Evolutionary conservation across 2,888 invertebrate genomes (phyloP).

Genomic region (Stenurella melanura): DNA sequence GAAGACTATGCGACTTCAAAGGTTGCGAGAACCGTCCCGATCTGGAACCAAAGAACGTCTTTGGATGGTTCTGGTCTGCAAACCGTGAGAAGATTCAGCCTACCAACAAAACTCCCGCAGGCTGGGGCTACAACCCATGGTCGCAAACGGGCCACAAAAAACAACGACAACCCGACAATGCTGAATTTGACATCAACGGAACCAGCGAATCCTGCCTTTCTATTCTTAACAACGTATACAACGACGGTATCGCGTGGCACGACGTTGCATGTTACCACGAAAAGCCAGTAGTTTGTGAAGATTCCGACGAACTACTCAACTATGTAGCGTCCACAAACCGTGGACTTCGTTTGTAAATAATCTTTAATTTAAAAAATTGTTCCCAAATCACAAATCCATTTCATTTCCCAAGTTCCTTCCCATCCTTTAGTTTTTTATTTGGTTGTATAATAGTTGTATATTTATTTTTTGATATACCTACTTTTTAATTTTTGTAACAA

Average conservation of each 20-base stretch:
- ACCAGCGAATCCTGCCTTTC: conserved; percentile 92
- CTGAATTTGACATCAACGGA: conserved; percentile 92
- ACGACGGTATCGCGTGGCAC: conserved; percentile 95
- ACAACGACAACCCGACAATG: conserved; percentile 90
- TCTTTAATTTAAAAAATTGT: conserved; percentile 41
- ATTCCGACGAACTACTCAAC: conserved; percentile 90
- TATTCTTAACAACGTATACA: conserved; percentile 93
- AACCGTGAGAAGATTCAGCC: conserved; percentile 90
- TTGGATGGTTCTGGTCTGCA: conserved; percentile 96
- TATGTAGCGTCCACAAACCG: conserved; percentile 91
- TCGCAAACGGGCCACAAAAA: conserved; percentile 94
- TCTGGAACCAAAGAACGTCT: conserved; percentile 88
- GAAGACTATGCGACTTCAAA: conserved; percentile 94
- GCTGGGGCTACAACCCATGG: conserved; percentile 92
- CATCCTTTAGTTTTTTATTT: conserved; percentile 43
- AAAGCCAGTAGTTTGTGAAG: conserved; percentile 93
- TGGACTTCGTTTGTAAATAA: conserved; percentile 84
- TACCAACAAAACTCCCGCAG: conserved; percentile 83
- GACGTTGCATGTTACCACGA: conserved; percentile 96
- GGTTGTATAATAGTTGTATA: conserved; percentile 54
- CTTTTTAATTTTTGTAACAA: conserved; percentile 48
- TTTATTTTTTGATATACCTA: conserved; percentile 56
- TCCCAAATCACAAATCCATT: conserved; percentile 26
- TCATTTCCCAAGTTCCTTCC: conserved; percentile 22
- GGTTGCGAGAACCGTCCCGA: conserved; percentile 92